phyloP scores from a whole-genome alignment of 1,140 invertebrate genomes.

The Doryteuthis pealeii region DNA sequence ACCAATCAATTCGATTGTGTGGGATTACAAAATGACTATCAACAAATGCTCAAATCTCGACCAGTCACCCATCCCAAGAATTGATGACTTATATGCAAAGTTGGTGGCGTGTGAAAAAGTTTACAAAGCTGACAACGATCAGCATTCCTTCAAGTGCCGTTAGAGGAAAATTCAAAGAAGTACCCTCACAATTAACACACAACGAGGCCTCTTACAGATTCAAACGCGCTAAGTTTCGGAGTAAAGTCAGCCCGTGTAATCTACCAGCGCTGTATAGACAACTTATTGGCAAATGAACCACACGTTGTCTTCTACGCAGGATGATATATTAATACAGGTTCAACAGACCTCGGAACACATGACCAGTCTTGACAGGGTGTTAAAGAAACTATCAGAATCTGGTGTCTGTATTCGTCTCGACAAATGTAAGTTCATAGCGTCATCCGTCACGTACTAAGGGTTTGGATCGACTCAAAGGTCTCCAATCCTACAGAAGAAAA shows the following conservation, averaged over 20 bases:
- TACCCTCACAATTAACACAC: too few species aligned
- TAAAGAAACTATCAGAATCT: not conserved
- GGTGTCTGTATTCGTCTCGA: not conserved
- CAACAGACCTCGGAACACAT: not conserved
- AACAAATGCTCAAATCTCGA: not conserved
- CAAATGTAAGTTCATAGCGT: not conserved
- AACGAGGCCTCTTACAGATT: too few species aligned
- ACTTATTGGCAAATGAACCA: too few species aligned
- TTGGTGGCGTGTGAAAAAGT: not conserved
- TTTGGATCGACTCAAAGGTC: not conserved
- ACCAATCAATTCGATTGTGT: not conserved
- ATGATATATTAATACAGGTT: not conserved
- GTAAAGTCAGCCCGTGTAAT: too few species aligned
- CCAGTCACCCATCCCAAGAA: not conserved
- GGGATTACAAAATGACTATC: not conserved
- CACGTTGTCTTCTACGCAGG: not conserved
- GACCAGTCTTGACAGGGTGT: not conserved
- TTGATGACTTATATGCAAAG: not conserved
- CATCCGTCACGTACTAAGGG: not conserved
- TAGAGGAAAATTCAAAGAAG: too few species aligned
- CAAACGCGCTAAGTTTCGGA: too few species aligned
- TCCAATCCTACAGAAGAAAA: not conserved
- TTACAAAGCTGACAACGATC: not conserved
- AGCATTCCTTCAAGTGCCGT: not conserved
- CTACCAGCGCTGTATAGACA: too few species aligned